These are phyloP conservation scores for Acanthosepion lycidas DNA, from an alignment of 2,888 invertebrate genomes.

Conservation along the genomic window DNA sequence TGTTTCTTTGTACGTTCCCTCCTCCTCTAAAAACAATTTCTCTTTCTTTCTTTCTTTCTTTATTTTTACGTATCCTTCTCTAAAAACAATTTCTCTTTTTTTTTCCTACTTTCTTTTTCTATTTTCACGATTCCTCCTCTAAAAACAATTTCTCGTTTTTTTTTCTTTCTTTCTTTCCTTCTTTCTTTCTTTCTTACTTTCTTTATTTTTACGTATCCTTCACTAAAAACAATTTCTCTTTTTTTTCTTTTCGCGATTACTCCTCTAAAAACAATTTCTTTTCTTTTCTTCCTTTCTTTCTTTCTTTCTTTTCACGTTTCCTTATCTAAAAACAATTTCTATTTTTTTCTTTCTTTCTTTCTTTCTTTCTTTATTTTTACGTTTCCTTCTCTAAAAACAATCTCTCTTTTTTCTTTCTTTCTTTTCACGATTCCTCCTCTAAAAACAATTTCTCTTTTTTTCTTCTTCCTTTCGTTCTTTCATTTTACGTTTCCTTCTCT, in stretches of 20 bases:
- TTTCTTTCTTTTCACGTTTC: neutral
- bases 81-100: no score
- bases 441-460: neutral
- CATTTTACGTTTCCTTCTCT: no score
- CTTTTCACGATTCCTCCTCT: no score
- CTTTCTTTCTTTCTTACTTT: neutral
- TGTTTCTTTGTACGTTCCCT: neutral
- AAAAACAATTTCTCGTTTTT: neutral
- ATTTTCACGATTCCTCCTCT: neutral
- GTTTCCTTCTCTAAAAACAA: no score
- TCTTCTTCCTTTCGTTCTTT: no score
- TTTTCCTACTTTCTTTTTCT: neutral
- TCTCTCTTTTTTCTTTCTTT: no score
- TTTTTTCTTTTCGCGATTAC: no score
- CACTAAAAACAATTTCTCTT: neutral
- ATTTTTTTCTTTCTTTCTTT: neutral
- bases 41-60: neutral
- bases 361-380: neutral
- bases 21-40: neutral
- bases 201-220: neutral
- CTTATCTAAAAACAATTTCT: neutral
- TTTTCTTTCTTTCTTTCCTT: neutral
- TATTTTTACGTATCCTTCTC: neutral
- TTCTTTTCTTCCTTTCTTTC: neutral
- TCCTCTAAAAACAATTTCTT: neutral